phyloP scores from a whole-genome alignment of 2,888 invertebrate species.

The Eristalis pertinax region DNA sequence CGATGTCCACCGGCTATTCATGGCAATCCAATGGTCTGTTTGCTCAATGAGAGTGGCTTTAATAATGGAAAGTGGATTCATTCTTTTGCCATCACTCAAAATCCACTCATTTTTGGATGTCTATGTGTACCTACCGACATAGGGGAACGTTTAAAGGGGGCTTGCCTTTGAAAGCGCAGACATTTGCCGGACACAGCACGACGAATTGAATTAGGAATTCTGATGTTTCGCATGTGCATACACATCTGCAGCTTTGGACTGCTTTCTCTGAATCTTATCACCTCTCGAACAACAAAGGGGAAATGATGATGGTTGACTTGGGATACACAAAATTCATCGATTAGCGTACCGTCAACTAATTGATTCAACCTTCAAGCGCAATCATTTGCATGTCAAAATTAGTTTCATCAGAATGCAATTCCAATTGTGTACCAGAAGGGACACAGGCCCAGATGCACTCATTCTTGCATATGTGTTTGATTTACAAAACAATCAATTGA shows the following conservation, averaged over 20 bases:
- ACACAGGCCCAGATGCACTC: neutral
- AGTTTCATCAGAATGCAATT: neutral
- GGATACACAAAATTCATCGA: neutral
- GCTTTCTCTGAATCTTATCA: neutral
- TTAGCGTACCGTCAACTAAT: neutral
- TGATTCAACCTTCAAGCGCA: neutral
- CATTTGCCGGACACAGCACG: neutral
- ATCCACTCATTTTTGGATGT: constrained; percentile 11
- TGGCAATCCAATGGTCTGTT: constrained; percentile 28
- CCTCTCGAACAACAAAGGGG: neutral
- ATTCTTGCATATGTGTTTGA: neutral
- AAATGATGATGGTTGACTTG: neutral
- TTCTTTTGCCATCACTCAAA: constrained; percentile 31
- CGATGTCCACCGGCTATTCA: constrained; percentile 69
- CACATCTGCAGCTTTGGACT: neutral
- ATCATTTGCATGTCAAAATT: neutral
- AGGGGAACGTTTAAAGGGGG: constrained; percentile 21
- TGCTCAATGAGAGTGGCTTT: constrained; percentile 69
- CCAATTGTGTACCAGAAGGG: neutral
- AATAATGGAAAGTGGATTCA: constrained; percentile 67
- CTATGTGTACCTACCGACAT: constrained; percentile 5
- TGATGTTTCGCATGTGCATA: neutral
- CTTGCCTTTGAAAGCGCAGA: neutral
- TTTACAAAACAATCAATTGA: constrained; percentile 9
- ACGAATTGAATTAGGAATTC: neutral